Evolutionary conservation across 1,140 invertebrate species (phyloP), one percentile per base, ranked within the genome.

Genomic region (Subanguina moxae): DNA sequence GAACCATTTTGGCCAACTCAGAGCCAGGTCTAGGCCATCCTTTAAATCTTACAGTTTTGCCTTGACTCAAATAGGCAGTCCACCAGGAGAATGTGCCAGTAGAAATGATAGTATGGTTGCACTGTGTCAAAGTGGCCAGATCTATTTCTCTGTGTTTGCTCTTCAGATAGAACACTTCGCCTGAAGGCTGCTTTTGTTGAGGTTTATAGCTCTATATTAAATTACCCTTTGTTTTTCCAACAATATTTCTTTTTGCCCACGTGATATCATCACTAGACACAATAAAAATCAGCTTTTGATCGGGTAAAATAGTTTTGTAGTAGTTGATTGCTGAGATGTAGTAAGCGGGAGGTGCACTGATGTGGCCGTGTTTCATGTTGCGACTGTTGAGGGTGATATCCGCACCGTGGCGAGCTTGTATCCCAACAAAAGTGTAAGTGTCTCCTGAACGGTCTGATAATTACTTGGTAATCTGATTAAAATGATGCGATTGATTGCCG

Each of bases 61-160:
- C 80, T 30, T 75, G 74, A 0, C 75, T 74, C 25, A 82, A 42
- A 65, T 75, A 82, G 21, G 66, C 73, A 19, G 70, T 65, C 80
- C 80, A 82, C 78, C 80, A 82, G 1, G 76, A 75, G 66, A 79
- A 82, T 1, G 80, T 78, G 1, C 80, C 80, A 3, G 77, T 77
- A 0, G 73, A 78, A 38, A 82, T 79, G 13, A 82, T 73, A 1
- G 72, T 76, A 48, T 82, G 77, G 62, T 82, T 73, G 59, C 80
- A 82, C 21, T 64, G 52, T 0, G 73, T 56, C 23, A 82, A 64
- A 3, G 72, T 66, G 17, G 80, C 78, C 68, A 82, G 59, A 65
- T 82, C 80, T 5, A 83, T 63, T 68, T 76, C 76, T 23, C 76
- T 57, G n/a, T 67, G 25, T 0, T 19, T 23, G 43, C 57, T 69